Conservation (phyloP, 2,888 invertebrate genomes). For the Lasioglossum morio region DNA sequence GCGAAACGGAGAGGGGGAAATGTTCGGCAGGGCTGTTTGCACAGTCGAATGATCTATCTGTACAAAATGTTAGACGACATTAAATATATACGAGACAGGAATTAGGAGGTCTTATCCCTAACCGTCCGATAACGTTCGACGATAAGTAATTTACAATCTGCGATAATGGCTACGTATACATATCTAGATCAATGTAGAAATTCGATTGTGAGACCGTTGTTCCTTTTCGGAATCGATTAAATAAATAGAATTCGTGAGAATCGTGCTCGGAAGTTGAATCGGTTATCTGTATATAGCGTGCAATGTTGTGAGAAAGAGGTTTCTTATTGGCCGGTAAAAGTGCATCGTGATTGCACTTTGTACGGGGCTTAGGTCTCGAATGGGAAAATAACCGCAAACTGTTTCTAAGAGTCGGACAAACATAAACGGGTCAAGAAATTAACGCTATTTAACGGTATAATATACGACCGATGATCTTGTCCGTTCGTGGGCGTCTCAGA, state of each 20-base stretch:
- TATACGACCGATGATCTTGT: neutral
- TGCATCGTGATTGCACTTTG: neutral
- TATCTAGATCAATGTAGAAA: neutral
- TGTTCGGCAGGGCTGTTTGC: neutral
- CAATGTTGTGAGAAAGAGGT: neutral
- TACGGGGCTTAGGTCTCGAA: neutral
- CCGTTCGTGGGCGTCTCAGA: neutral
- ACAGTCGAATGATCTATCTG: neutral
- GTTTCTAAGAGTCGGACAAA: neutral
- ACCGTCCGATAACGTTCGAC: neutral
- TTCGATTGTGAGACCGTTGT: neutral
- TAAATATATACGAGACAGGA: neutral
- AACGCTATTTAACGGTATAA: neutral
- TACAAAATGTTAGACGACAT: neutral
- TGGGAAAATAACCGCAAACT: neutral
- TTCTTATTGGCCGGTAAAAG: slow-evolving; percentile 19
- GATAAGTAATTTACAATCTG: neutral
- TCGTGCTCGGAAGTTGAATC: neutral
- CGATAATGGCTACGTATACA: neutral
- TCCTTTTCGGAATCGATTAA: neutral
- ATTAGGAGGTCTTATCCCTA: neutral
- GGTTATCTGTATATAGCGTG: neutral
- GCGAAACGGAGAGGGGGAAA: neutral
- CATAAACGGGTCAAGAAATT: neutral
- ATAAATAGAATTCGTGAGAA: neutral